A percentile compares a stretch with the other conserved stretches of the same genome.
Conservation (phyloP, 1,140 invertebrate species). For the Drosophila subpulchrella region DNA sequence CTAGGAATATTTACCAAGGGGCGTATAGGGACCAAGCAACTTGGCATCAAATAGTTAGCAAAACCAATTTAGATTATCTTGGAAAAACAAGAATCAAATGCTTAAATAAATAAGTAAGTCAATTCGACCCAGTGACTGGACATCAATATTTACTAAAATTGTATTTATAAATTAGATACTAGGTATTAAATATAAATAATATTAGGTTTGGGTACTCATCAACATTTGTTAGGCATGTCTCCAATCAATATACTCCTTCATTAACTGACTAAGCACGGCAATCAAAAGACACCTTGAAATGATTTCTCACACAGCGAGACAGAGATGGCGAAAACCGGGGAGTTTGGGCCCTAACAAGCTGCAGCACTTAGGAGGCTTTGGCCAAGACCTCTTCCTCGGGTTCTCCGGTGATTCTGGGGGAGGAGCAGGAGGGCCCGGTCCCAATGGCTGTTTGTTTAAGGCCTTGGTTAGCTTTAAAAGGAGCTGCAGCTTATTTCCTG, state of each 20-base stretch:
- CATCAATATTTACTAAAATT: too few relatives aligned
- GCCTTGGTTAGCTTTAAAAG: conserved; percentile 77
- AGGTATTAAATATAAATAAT: too few relatives aligned
- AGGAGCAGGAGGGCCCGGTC: conserved; percentile 7
- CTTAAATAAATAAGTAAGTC: too few relatives aligned
- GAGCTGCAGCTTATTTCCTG: conserved; percentile 76
- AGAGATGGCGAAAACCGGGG: conserved; percentile 32
- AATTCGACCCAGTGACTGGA: too few relatives aligned
- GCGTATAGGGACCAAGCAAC: background rate
- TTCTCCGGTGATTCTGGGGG: conserved; percentile 26
- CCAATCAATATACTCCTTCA: conserved; percentile 5
- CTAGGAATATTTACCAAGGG: conserved; percentile 3
- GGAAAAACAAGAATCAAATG: too few relatives aligned
- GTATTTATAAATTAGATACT: too few relatives aligned
- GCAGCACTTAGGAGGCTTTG: conserved; percentile 54
- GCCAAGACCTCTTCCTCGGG: conserved; percentile 3
- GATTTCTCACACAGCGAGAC: conserved; percentile 71
- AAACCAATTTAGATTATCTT: too few relatives aligned
- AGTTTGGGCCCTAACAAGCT: conserved; percentile 68
- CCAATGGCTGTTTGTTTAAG: conserved; percentile 66
- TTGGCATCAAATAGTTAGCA: too few relatives aligned
- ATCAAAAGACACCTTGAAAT: conserved; percentile 60
- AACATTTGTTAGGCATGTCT: too few relatives aligned
- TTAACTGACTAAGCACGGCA: conserved; percentile 1
- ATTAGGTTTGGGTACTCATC: too few relatives aligned